Base-by-base conservation (phyloP, 2,888 invertebrate genomes). In the Aphodius granarius region DNA sequence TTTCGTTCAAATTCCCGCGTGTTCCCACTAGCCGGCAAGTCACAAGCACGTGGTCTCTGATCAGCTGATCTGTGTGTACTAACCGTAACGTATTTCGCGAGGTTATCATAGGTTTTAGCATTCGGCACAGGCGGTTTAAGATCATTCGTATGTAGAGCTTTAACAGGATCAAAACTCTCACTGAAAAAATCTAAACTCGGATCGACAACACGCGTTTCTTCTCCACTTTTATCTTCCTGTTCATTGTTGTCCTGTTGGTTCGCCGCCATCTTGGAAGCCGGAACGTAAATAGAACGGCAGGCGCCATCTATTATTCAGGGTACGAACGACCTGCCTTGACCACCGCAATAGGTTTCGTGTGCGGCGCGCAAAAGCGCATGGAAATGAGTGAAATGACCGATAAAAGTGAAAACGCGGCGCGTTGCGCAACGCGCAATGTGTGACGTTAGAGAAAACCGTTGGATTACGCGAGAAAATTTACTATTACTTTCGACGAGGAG, bases 21-120 rank as follows among this genome's bases (percentile, higher is more conserved):
- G 18, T 71, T 23, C 66, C 19, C 17, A 72, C 21, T 63, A 16
- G 66, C 21, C 20, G 19, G 64, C 66, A 22, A 16, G 5, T 9
- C 19, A 15, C 20, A 16, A 70, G 23, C 17, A 64, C 71, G 22
- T 62, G 19, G 19, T 20, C 65, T 72, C 65, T 16, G 75, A 71
- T 72, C 72, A 72, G 73, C 73, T 73, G 72, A 63, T 72, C 5
- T 71, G 43, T 74, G 72, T 72, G 74, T 74, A 72, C 22, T 17
- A 0, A 87, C 85, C 4, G 88, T 86, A 76, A 91, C 89, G 82
- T 90, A 94, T 81, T 91, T 92, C 0, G 89, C 88, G 73, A 95
- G 78, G 85, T 94, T 95, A 84, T 95, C 94, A 81, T 91, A 93
- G 74, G 88, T 79, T 20, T 91, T 90, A 0, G 94, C 93, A 76